These are phyloP conservation scores for Sebastes matsubarae DNA, from an alignment of 2,797 vertebrate species.

Conservation along the genomic window DNA sequence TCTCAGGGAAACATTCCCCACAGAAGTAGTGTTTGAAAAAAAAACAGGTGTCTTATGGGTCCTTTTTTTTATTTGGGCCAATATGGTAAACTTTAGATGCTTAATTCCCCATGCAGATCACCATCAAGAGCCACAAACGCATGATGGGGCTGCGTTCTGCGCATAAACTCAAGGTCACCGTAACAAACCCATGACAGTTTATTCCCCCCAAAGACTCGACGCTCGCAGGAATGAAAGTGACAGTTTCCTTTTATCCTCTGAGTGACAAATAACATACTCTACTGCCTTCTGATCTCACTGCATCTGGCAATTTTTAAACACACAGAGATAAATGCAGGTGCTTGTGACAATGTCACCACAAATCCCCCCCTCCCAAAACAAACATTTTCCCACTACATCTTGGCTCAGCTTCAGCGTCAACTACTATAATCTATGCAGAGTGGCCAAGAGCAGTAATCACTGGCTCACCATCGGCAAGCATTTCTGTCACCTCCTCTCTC, in stretches of 20 bases:
- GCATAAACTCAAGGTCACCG: constrained; percentile 54
- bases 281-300: constrained; percentile 42
- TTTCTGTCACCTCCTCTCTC: constrained; percentile 30
- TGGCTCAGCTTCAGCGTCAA: constrained; percentile 40
- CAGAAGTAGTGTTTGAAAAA: not conserved
- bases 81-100: not conserved
- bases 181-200: constrained; percentile 27
- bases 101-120: not conserved
- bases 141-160: not conserved
- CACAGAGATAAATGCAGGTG: constrained; percentile 45
- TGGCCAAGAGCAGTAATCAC: constrained; percentile 52
- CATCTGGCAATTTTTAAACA: constrained; percentile 35
- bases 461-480: constrained; percentile 40
- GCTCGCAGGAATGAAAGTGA: constrained; percentile 25
- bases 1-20: not conserved
- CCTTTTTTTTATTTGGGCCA: not conserved
- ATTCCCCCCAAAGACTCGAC: constrained; percentile 25
- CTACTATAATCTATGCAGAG: constrained; percentile 53
- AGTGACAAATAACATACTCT: constrained; percentile 35
- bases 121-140: not conserved
- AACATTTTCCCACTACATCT: constrained; percentile 6
- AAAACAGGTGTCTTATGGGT: not conserved
- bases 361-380: not conserved
- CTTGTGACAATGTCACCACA: constrained; percentile 32
- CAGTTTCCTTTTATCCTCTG: constrained; percentile 43